phyloP scores from a whole-genome alignment of 2,797 vertebrate genomes.

The Schizopygopsis malacanthus region DNA sequence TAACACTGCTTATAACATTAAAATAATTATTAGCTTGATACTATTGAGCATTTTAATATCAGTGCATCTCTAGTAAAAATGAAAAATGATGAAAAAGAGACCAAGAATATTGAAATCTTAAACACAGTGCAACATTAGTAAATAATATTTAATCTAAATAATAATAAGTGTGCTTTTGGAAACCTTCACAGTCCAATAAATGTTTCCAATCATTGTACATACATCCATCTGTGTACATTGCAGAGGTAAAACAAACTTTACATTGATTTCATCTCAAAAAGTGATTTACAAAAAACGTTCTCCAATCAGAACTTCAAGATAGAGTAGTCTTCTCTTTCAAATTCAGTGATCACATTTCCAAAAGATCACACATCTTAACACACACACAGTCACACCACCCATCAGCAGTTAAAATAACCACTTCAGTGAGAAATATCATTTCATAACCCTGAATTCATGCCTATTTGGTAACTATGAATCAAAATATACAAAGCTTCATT shows the following conservation, averaged over 20 bases:
- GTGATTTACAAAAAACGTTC: conserved; percentile 44
- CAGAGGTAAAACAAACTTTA: conserved; percentile 31
- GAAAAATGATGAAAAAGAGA: background rate
- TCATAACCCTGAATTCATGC: conserved; percentile 8
- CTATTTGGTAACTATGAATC: conserved; percentile 8
- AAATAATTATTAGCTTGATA: background rate
- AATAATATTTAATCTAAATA: conserved; percentile 73
- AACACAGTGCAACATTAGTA: conserved; percentile 8
- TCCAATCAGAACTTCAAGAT: conserved; percentile 9
- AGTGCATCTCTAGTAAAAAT: background rate
- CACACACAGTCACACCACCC: conserved; percentile 29
- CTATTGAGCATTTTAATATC: background rate
- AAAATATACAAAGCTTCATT: conserved; percentile 11
- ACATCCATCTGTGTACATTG: conserved; percentile 61
- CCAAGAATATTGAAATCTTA: background rate
- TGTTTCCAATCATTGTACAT: conserved; percentile 59
- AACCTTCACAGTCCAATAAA: conserved; percentile 68
- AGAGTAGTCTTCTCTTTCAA: conserved; percentile 14
- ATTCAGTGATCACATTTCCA: conserved; percentile 16
- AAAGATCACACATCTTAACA: conserved; percentile 5
- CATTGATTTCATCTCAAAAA: conserved; percentile 6
- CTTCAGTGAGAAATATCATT: conserved; percentile 14
- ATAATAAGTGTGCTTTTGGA: conserved; percentile 67
- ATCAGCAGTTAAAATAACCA: conserved; percentile 2
- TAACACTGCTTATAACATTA: background rate